phyloP scores from a whole-genome alignment of 2,113 vertebrate species.

The Clarias macrocephalus region DNA sequence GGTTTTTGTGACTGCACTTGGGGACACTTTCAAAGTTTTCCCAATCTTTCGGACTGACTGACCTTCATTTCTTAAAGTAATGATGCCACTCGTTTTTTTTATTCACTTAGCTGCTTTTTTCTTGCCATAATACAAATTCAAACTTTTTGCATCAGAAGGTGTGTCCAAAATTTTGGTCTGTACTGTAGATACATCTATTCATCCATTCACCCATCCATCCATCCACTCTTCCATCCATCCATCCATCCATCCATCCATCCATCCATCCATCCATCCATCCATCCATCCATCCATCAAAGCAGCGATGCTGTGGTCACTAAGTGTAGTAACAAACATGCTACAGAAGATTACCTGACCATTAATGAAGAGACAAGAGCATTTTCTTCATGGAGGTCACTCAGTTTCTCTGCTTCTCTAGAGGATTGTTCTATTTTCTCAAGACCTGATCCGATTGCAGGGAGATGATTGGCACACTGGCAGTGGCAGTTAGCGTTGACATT shows the following conservation, averaged over 20 bases:
- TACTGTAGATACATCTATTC: too few species aligned
- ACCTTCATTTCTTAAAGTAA: too few species aligned
- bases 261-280: background rate
- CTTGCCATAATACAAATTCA: too few species aligned
- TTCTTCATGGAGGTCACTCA: background rate
- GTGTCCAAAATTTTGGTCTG: too few species aligned
- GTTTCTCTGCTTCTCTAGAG: constrained; percentile 6
- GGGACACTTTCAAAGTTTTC: too few species aligned
- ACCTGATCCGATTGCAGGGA: background rate
- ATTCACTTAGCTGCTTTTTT: too few species aligned
- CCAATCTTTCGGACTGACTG: too few species aligned
- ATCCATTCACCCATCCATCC: background rate
- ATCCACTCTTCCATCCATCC: background rate
- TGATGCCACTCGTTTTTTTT: too few species aligned
- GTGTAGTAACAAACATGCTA: background rate
- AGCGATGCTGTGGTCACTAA: background rate
- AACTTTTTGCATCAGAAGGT: too few species aligned
- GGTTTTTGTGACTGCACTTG: too few species aligned
- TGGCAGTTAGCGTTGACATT: background rate
- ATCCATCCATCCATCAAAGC: background rate
- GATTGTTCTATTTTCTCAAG: background rate
- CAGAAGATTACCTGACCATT: background rate
- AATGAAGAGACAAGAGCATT: background rate
- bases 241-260: background rate
- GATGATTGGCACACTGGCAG: constrained; percentile 3